These are phyloP conservation scores for Zoroaster sp. DNA, from an alignment of 53 echinoderm and acorn worm genomes.

Conservation along the genomic window DNA sequence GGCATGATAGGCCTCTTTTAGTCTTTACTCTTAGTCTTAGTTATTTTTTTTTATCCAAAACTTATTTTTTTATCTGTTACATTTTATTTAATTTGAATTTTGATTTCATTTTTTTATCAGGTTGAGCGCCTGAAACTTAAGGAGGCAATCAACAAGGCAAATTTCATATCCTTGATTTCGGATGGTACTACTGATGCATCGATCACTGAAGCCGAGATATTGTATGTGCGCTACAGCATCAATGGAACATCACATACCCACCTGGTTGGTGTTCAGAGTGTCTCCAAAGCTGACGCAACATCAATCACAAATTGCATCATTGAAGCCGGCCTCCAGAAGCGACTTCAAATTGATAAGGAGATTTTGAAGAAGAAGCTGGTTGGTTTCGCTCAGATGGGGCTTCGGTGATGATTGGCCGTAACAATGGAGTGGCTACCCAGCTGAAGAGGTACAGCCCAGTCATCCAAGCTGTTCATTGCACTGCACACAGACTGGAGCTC, in stretches of 20 bases:
- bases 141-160: too few species aligned
- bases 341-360: background rate
- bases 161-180: too few species aligned
- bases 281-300: slow-evolving; percentile 32
- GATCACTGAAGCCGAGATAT: background rate
- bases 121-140: too few species aligned
- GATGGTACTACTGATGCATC: too few species aligned
- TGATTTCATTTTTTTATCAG: too few species aligned
- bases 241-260: background rate
- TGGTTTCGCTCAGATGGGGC: slow-evolving; percentile 70
- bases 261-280: background rate
- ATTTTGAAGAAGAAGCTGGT: slow-evolving; percentile 59
- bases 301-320: background rate
- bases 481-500: slow-evolving; percentile 68
- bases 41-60: too few species aligned
- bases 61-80: too few species aligned
- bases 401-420: slow-evolving; percentile 72
- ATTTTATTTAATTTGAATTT: too few species aligned
- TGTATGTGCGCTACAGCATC: background rate
- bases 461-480: slow-evolving; percentile 65
- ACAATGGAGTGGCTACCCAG: slow-evolving; percentile 61
- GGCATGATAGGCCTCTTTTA: too few species aligned
- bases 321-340: background rate
- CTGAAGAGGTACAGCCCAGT: slow-evolving; percentile 40
- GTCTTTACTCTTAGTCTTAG: too few species aligned